phyloP scores from a whole-genome alignment of 2,797 vertebrate genomes.

The Peromyscus attwateri region DNA sequence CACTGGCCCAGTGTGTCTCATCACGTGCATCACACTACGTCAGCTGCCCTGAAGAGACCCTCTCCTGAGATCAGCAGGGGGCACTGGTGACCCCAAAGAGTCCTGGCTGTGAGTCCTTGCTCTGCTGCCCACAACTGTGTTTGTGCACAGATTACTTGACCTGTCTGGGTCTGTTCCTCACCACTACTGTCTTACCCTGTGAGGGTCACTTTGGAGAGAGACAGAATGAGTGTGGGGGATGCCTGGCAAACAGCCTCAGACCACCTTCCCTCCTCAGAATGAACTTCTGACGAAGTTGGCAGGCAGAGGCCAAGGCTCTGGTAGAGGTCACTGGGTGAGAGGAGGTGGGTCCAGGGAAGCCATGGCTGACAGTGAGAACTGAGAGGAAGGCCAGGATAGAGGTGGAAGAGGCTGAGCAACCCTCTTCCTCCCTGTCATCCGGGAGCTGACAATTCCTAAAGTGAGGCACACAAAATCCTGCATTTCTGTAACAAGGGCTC shows the following conservation, averaged over 20 bases:
- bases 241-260: background rate
- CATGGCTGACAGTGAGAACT: background rate
- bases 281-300: background rate
- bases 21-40: background rate
- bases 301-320: background rate
- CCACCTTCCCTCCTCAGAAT: background rate
- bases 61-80: background rate
- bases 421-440: background rate
- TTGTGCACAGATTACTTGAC: background rate
- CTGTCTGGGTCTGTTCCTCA: background rate
- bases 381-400: background rate
- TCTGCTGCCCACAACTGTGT: background rate
- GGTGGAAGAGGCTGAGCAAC: background rate
- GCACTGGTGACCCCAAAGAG: background rate
- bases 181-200: background rate
- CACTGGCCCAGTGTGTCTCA: background rate
- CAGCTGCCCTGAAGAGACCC: background rate
- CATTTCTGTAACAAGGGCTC: background rate
- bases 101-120: background rate
- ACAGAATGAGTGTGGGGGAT: background rate
- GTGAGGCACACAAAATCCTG: background rate
- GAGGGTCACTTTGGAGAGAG: background rate
- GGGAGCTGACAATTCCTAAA: background rate
- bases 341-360: background rate
- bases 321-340: background rate